Base-by-base conservation (phyloP, 2,797 vertebrate species). In the Acipenser oxyrinchus region DNA sequence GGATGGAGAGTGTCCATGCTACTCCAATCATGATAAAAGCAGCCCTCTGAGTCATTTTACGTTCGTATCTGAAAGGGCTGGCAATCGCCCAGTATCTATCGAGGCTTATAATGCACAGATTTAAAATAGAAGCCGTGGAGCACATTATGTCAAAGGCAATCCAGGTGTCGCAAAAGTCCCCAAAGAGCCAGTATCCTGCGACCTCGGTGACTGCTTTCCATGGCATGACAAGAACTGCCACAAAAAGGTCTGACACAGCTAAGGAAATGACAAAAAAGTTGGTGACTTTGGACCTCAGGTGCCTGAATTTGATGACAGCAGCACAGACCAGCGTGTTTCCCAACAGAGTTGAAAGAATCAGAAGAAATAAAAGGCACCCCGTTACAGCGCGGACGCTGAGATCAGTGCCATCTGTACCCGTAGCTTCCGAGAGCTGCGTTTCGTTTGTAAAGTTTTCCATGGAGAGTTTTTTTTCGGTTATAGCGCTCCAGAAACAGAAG, bases 61-160 rank as follows among this genome's bases (percentile, higher is more conserved):
- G 84, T 78, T 87, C 86, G 15, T 87, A 87, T 66, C 69, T 12
- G 70, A 91, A 92, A 1, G 89, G 87, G 65, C 76, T 87, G 72
- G 88, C 83, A 60, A 92, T 87, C 61, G 90, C 90, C 89, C 89
- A 89, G 80, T 88, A 92, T 18, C 87, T 81, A 73, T 93, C 91
- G 82, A 94, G n/a, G 70, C 90, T 89, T 82, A 92, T 91, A 75
- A 93, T 83, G 76, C 90, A 90, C 72, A 94, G 76, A 70, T 90
- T 84, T n/a, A 92, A 86, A 74, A 92, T 92, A 7, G 90, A 93
- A 0, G 91, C 88, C 0, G 91, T 92, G 77, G 88, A 90, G 69
- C 89, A 91, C 87, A 84, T 88, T 75, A 92, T 92, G 76, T 92
- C 91, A 7, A 90, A 93, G 57, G 91, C 90, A 15, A 93, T 84